Percentiles rank a stretch among this genome's conserved stretches.
Conservation (phyloP, 2,113 vertebrate species). For the Forbesichthys papilliferus region DNA sequence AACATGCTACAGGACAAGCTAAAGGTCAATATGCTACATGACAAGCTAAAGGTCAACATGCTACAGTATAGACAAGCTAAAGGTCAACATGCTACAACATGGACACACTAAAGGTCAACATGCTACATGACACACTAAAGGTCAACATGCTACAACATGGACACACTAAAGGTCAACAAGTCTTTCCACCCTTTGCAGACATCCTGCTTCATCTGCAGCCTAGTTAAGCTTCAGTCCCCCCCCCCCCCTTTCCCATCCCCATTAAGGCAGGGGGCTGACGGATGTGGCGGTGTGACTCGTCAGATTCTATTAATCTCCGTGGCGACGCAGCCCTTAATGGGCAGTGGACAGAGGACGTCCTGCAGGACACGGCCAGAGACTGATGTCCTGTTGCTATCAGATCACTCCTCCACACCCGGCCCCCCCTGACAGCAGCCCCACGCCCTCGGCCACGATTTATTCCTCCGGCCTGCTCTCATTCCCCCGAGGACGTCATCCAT, state of each 20-base stretch:
- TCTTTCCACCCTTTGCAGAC: neutral
- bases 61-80: too few relatives aligned
- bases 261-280: conserved; percentile 51
- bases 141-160: too few relatives aligned
- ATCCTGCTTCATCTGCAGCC: neutral
- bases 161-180: too few relatives aligned
- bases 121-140: too few relatives aligned
- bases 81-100: too few relatives aligned
- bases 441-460: conserved; percentile 29
- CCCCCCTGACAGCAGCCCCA: too few relatives aligned
- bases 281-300: conserved; percentile 55
- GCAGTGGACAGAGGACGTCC: conserved; percentile 61
- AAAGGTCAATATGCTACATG: too few relatives aligned
- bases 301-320: conserved; percentile 67
- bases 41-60: too few relatives aligned
- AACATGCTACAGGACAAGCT: too few relatives aligned
- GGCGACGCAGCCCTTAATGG: conserved; percentile 65
- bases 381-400: conserved; percentile 58
- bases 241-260: conserved; percentile 4
- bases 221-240: neutral
- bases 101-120: too few relatives aligned
- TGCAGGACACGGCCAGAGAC: conserved; percentile 56
- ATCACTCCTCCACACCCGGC: conserved; percentile 42
- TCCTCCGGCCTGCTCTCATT: conserved; percentile 46
- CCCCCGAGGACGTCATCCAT: conserved; percentile 45